Percentiles rank a stretch among this genome's conserved stretches.
phyloP scores from a whole-genome alignment of 1,140 invertebrate species.

The Sarcophaga bullata region DNA sequence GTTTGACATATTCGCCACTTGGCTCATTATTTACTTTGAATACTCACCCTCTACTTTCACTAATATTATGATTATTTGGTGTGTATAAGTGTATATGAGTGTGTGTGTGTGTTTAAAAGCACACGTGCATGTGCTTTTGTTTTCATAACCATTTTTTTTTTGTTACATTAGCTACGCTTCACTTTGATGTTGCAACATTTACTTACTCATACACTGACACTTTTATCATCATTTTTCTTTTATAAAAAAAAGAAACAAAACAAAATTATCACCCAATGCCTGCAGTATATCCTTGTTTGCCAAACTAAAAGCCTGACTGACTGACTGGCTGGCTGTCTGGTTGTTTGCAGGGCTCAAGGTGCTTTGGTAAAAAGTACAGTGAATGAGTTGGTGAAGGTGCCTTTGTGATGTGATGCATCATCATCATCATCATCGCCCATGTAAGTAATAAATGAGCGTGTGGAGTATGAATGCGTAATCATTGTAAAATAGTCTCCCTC shows the following conservation, averaged over 20 bases:
- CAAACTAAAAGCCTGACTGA: background rate
- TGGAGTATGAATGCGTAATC: no score
- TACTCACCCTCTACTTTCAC: background rate
- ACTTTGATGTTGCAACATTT: background rate
- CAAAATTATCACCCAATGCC: conserved; percentile 18
- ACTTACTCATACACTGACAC: background rate
- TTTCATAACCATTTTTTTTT: no score
- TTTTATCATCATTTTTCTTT: background rate
- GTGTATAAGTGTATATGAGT: background rate
- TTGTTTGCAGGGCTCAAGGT: no score
- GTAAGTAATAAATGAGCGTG: no score
- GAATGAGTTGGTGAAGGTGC: no score
- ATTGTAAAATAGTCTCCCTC: no score
- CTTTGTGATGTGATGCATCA: no score
- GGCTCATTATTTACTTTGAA: background rate
- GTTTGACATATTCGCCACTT: background rate
- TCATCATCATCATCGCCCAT: no score
- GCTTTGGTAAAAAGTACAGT: no score
- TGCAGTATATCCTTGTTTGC: background rate
- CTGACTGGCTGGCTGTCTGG: background rate
- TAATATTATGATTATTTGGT: background rate
- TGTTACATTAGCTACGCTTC: conserved; percentile 21
- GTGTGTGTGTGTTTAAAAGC: background rate
- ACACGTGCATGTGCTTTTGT: background rate
- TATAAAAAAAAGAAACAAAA: background rate